Conservation (phyloP, 2,797 vertebrate species). For the Bufotes viridis region DNA sequence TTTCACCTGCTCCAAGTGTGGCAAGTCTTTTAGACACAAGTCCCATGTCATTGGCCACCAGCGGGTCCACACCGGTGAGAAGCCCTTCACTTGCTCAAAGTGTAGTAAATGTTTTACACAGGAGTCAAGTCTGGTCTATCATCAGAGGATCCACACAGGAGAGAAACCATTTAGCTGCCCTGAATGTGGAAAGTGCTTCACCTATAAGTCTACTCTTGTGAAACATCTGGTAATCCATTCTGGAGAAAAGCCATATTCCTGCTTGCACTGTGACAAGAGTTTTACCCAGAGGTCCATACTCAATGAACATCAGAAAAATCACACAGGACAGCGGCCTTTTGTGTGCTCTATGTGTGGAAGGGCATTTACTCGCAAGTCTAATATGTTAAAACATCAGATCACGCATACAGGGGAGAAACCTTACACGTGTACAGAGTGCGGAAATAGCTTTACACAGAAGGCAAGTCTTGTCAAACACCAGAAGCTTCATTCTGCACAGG, state of each 20-base stretch:
- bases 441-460: conserved; percentile 73
- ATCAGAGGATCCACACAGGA: not conserved
- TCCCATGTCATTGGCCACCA: conserved; percentile 66
- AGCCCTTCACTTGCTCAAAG: not conserved
- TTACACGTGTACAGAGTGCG: conserved; percentile 57
- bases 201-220: not conserved
- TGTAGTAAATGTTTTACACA: not conserved
- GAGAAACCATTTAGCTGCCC: not conserved
- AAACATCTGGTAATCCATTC: not conserved
- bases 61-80: conserved; percentile 66
- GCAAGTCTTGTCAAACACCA: conserved; percentile 75
- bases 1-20: conserved; percentile 25
- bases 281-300: conserved; percentile 4
- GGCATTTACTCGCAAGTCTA: not conserved
- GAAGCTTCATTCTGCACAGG: conserved; percentile 65
- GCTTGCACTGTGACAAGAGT: not conserved
- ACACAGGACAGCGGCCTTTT: not conserved
- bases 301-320: not conserved
- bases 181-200: not conserved
- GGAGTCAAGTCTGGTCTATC: not conserved
- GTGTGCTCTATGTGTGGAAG: not conserved
- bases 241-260: not conserved
- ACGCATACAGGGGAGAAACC: conserved; percentile 65
- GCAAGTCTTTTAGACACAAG: conserved; percentile 68
- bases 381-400: not conserved